Evolutionary conservation across 2,888 invertebrate species (phyloP).

Genomic region (Dioctria linearis): DNA sequence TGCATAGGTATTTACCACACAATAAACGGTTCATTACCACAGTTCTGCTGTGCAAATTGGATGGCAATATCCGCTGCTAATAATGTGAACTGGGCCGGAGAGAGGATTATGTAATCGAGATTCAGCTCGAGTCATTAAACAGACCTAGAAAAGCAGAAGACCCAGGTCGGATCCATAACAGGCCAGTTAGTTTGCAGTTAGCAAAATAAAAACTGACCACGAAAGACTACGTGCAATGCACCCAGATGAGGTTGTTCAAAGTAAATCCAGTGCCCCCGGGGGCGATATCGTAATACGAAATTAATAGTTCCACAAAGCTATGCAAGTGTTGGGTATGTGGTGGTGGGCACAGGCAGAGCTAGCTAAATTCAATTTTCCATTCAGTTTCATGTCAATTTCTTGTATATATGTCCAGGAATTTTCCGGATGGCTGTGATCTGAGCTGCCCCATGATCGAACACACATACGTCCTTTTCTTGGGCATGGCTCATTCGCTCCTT

Average conservation of each 20-base stretch:
- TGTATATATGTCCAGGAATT: constrained; percentile 1
- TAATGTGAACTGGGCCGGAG: constrained; percentile 3
- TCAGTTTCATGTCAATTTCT: constrained; percentile 33
- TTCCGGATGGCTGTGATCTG: constrained; percentile 7
- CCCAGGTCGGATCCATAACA: too few species aligned
- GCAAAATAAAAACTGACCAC: constrained; percentile 31
- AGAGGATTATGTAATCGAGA: constrained; percentile 35
- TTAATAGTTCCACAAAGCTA: constrained; percentile 36
- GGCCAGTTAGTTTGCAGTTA: background rate
- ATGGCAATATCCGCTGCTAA: constrained; percentile 36
- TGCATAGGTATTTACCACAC: constrained; percentile 21
- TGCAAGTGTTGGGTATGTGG: background rate
- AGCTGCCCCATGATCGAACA: too few species aligned
- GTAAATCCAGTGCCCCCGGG: constrained; percentile 15
- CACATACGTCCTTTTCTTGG: background rate
- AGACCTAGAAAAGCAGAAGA: background rate
- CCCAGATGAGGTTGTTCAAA: constrained; percentile 38
- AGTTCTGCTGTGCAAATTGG: constrained; percentile 32
- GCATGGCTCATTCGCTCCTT: background rate
- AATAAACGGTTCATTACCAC: constrained; percentile 44
- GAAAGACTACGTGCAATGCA: constrained; percentile 35
- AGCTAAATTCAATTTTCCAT: constrained; percentile 39
- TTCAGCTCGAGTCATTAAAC: constrained; percentile 28
- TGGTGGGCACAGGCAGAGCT: background rate
- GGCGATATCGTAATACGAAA: constrained; percentile 40